Evolutionary conservation across 2,888 invertebrate species (phyloP).

Genomic region (Lutraria lutraria): DNA sequence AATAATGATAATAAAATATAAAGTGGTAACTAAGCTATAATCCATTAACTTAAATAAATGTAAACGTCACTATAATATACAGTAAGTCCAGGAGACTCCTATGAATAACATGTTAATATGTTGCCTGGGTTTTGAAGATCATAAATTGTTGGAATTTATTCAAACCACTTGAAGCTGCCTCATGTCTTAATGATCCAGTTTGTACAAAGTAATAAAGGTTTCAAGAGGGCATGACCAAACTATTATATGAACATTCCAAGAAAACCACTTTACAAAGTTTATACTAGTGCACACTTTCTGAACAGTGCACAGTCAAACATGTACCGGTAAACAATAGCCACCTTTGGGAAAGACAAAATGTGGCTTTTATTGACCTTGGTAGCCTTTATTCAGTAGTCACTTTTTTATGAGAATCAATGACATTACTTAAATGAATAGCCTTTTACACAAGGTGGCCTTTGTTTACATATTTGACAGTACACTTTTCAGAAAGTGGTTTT

Average conservation of each 20-base stretch:
- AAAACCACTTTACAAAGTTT: neutral
- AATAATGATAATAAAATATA: neutral
- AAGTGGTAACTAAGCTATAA: neutral
- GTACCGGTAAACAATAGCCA: too few species aligned
- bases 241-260: constrained; percentile 15
- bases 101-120: constrained; percentile 1
- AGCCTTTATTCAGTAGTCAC: too few species aligned
- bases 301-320: too few species aligned
- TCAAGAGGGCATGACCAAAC: constrained; percentile 35
- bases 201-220: constrained; percentile 16
- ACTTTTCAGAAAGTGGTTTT: neutral
- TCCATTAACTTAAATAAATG: neutral
- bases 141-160: constrained; percentile 12
- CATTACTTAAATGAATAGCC: too few species aligned
- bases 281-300: constrained; percentile 15
- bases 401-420: too few species aligned
- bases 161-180: constrained; percentile 26
- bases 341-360: too few species aligned
- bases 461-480: neutral
- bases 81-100: neutral
- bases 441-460: too few species aligned
- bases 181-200: neutral
- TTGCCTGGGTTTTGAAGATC: neutral
- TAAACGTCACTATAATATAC: neutral
- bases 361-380: too few species aligned